A percentile compares a stretch with the other conserved stretches of the same genome.
Conservation (phyloP, 2,113 vertebrate genomes). For the Oryzias celebensis region DNA sequence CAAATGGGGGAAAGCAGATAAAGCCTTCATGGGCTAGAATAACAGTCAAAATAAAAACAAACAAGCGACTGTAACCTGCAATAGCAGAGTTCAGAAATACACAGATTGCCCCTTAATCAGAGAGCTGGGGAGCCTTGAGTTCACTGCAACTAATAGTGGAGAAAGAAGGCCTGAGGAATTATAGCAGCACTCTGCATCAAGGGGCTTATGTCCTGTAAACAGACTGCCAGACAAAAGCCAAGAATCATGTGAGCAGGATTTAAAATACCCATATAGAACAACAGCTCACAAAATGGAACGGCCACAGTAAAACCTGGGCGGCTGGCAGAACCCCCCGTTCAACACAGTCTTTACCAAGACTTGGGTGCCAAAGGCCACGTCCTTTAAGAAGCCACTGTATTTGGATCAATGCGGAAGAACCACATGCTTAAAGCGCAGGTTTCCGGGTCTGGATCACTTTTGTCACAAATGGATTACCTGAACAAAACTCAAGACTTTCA, state of each 20-base stretch:
- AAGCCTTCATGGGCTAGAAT: neutral
- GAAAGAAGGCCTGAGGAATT: constrained; percentile 22
- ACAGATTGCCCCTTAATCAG: neutral
- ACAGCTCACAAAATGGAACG: constrained; percentile 22
- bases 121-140: neutral
- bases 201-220: constrained; percentile 35
- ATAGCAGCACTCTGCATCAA: constrained; percentile 23
- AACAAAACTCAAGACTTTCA: constrained; percentile 2
- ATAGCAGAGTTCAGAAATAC: neutral
- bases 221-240: constrained; percentile 32
- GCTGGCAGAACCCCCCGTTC: constrained; percentile 4
- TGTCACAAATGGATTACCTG: neutral
- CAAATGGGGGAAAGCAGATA: neutral
- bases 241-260: constrained; percentile 64
- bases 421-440: neutral
- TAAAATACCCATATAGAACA: constrained; percentile 45
- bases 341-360: constrained; percentile 12
- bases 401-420: constrained; percentile 15
- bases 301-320: constrained; percentile 1
- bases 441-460: neutral
- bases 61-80: neutral
- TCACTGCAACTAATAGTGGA: constrained; percentile 15
- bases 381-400: constrained; percentile 23
- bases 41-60: neutral
- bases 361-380: constrained; percentile 34